Evolutionary conservation across 2,888 invertebrate genomes (phyloP), one percentile per base, ranked within the genome.

Genomic region (Carcina quercana): DNA sequence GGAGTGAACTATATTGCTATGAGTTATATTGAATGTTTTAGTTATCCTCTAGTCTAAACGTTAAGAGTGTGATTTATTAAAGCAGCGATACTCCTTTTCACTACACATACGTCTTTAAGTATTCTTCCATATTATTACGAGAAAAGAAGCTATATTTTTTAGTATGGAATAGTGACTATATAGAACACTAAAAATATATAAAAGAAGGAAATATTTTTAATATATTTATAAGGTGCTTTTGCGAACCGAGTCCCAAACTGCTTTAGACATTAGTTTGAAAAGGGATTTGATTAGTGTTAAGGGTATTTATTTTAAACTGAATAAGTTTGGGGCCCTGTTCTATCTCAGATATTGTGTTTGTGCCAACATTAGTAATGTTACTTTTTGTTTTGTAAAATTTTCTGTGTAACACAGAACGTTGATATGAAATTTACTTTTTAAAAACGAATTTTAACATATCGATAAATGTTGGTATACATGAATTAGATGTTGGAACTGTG

Each of bases 11-110:
- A 59, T 74, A 63, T 68, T 61, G 67, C 58, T 59, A 46, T 44
- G 45, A 59, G 50, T 52, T 51, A 48, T 54, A 43, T 64, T 59
- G 53, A 63, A 69, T 59, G 65, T 69, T 72, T 71, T 67, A 70
- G 63, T 74, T 76, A 52, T 63, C 71, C 67, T 80, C 80, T 82
- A 82, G 80, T 82, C 80, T 79, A 74, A 69, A 62, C n/a, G 53
- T 66, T 78, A 74, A n/a, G 72, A 52, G 50, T 63, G 49, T 70
- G 66, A 55, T 58, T n/a, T n/a, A 46, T 33, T 36, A 35, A 40
- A 32, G 30, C 47, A 47, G 50, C 47, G 42, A 51, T 49, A 48
- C 50, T 55, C 39, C 48, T 52, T 58, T 54, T 67, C 55, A 66
- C 59, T 65, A 53, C 64, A 60, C 61, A 60, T 52, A 42, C 35